Percentiles rank a stretch among this genome's conserved stretches.
Evolutionary conservation across 2,113 vertebrate genomes (phyloP).

Genomic region (Brachyhypopomus occidentalis): DNA sequence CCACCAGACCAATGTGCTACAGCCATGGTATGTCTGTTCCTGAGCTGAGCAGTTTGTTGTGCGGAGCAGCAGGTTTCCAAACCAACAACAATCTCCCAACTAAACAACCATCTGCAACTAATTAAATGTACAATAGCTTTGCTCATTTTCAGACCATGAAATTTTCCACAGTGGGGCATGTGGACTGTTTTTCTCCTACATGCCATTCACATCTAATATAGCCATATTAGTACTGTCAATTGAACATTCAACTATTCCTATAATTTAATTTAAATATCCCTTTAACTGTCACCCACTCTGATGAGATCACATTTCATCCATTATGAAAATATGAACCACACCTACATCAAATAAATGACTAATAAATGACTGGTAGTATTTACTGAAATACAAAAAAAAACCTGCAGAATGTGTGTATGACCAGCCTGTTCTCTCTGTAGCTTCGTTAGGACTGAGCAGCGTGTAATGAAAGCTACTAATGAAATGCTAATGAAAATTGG

Average conservation of each 20-base stretch:
- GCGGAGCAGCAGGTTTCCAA: neutral
- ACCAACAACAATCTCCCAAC: neutral
- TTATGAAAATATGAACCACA: too few species aligned
- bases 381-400: too few species aligned
- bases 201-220: neutral
- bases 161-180: neutral
- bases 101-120: neutral
- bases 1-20: too few species aligned
- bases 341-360: too few species aligned
- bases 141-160: neutral
- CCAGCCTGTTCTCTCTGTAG: neutral
- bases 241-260: too few species aligned
- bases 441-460: slow-evolving; percentile 1
- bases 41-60: neutral
- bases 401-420: neutral
- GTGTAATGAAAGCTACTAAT: slow-evolving; percentile 34
- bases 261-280: too few species aligned
- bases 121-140: neutral
- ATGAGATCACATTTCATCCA: too few species aligned
- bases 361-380: too few species aligned
- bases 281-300: too few species aligned
- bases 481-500: slow-evolving; percentile 44
- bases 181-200: too few species aligned
- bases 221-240: too few species aligned
- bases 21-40: too few species aligned